Base-by-base conservation (phyloP, 64 coral and sea anemone genomes). In the Montipora cactus region DNA sequence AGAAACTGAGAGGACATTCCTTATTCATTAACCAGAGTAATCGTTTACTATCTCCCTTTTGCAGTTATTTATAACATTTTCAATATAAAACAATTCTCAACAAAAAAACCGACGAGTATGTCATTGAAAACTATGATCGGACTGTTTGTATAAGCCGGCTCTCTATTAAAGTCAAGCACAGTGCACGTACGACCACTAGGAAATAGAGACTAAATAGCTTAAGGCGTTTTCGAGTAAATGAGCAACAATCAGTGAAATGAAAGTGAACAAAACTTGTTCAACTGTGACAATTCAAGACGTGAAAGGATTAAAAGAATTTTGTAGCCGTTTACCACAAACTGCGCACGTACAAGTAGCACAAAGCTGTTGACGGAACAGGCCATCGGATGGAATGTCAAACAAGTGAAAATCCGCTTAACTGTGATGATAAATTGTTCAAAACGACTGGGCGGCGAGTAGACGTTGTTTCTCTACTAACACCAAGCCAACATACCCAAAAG, bases 261-360 rank as follows among this genome's bases (percentile, higher is more conserved):
- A 82, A 82, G 2, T 62, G 20, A 44, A 47, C 18, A 64, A 4
- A 59, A 58, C 12, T 49, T 81, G 2, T 4, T 58, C 79, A 81
- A 82, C 21, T 82, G 58, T 46, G 58, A 64, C 22, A 19, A 7
- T 5, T 5, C 11, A 14, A 66, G 58, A 82, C 57, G 80, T 82
- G 80, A 82, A 66, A 64, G 37, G 80, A 82, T 82, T 66, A 11
- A 82, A 45, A 44, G 80, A 82, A 82, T 82, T 82, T 82, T 44
- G n/a, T 37, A 66, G n/a, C 18, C 1, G 7, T 82, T 37, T 44
- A 82, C 80, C 80, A 64, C 80, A 62, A 82, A 64, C 28, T 82
- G 80, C 25, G 55, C 58, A 45, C 4, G 20, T 5, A 55, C 55
- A 51, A 55, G 80, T 51, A 59, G 80, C 57, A 15, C 37, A 37